Percentiles rank a stretch among this genome's conserved stretches.
These are phyloP conservation scores for Bubalus kerabau DNA, from an alignment of 2,113 vertebrate genomes.

Conservation along the genomic window DNA sequence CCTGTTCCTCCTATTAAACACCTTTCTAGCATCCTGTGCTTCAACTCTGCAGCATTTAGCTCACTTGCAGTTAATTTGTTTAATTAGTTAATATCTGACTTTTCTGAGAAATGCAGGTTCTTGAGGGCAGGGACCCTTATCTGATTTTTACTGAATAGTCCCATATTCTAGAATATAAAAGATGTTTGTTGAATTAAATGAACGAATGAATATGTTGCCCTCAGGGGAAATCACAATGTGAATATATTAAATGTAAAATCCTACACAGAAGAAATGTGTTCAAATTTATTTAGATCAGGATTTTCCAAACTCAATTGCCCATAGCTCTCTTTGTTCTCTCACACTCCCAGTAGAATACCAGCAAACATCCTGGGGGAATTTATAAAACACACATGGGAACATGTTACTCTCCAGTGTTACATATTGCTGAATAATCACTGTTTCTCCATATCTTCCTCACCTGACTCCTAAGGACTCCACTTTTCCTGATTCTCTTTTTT, in stretches of 20 bases:
- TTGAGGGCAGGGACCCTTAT: neutral
- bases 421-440: neutral
- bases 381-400: neutral
- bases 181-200: neutral
- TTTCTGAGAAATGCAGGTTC: neutral
- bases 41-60: neutral
- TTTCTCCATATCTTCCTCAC: conserved; percentile 2
- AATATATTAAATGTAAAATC: conserved; percentile 1
- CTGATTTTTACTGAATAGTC: neutral
- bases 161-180: neutral
- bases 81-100: neutral
- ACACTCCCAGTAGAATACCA: neutral
- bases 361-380: neutral
- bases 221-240: neutral
- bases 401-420: neutral
- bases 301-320: neutral
- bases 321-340: neutral
- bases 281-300: neutral
- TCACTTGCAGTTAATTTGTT: neutral
- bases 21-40: neutral
- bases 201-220: neutral
- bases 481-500: neutral
- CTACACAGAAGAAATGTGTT: neutral
- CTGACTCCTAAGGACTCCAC: neutral
- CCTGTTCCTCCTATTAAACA: neutral